These are phyloP conservation scores for Danio rerio DNA, from an alignment of 2,113 vertebrate genomes.

Conservation along the genomic window GRCz12tu NC_133180.1:23503501-23504000, in stretches of 20 bases:
- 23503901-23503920: constrained; percentile 47
- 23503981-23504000: background rate
- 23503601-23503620: background rate
- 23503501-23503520: too few species aligned
- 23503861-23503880: constrained; percentile 38
- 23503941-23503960: background rate
- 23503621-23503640: background rate
- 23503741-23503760: constrained; percentile 83
- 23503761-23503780: background rate
- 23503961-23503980: too few species aligned
- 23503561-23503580: too few species aligned
- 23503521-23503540: too few species aligned
- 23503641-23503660: constrained; percentile 80
- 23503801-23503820: too few species aligned
- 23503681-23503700: constrained; percentile 90
- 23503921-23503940: constrained; percentile 35
- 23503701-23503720: constrained; percentile 88
- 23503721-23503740: constrained; percentile 89
- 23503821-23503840: too few species aligned
- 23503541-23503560: too few species aligned
- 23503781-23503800: background rate
- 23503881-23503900: constrained; percentile 30
- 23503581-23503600: too few species aligned
- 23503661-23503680: constrained; percentile 91
- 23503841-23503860: background rate